Percentiles rank a stretch among this genome's conserved stretches.
phyloP scores from a whole-genome alignment of 2,797 vertebrate genomes.

The Betta splendens region DNA sequence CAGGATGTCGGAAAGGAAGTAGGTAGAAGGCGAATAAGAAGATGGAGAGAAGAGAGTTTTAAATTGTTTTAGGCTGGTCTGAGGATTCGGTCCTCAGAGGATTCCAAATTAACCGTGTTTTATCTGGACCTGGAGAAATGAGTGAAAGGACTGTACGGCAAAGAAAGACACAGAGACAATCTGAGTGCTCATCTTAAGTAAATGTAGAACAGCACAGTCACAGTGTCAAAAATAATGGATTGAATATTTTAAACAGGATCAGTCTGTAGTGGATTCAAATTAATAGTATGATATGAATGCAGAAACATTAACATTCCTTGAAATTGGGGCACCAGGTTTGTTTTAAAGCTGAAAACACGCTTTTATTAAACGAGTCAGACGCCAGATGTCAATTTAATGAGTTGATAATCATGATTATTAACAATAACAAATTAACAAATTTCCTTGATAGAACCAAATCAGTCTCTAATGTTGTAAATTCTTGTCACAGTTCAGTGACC shows the following conservation, averaged over 20 bases:
- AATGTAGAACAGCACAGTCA: background rate
- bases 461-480: too few relatives aligned
- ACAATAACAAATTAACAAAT: too few relatives aligned
- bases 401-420: too few relatives aligned
- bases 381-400: too few relatives aligned
- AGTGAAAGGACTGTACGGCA: conserved; percentile 7
- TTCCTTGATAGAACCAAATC: too few relatives aligned
- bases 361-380: too few relatives aligned
- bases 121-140: conserved; percentile 52
- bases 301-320: too few relatives aligned
- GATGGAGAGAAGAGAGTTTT: conserved; percentile 40
- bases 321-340: too few relatives aligned
- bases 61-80: conserved; percentile 61
- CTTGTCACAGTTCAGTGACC: too few relatives aligned
- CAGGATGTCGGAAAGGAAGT: conserved; percentile 37
- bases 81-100: conserved; percentile 56
- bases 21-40: conserved; percentile 38
- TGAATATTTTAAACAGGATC: background rate
- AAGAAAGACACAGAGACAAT: conserved; percentile 7
- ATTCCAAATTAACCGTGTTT: conserved; percentile 68
- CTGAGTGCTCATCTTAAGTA: conserved; percentile 14
- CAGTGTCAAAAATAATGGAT: conserved; percentile 4
- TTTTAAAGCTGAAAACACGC: too few relatives aligned
- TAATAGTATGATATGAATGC: too few relatives aligned
- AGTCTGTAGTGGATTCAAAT: too few relatives aligned